Conservation (phyloP, 2,113 vertebrate genomes). For the Myiopsitta monachus region DNA sequence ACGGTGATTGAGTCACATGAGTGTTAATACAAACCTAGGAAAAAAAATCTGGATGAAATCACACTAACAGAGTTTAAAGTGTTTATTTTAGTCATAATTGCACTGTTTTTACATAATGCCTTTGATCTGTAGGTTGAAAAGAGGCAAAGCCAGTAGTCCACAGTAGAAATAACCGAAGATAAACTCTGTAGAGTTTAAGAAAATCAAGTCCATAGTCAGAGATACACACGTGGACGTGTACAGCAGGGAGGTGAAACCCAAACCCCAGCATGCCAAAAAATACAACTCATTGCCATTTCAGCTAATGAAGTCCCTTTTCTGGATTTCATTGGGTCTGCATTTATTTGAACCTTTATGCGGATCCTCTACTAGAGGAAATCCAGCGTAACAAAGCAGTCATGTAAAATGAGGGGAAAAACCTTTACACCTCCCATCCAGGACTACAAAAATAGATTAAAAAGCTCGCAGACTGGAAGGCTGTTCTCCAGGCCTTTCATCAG, state of each 20-base stretch:
- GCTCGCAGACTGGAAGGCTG: background rate
- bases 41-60: constrained; percentile 41
- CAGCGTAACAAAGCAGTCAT: background rate
- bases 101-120: background rate
- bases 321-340: background rate
- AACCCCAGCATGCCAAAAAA: background rate
- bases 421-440: background rate
- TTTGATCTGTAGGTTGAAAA: constrained; percentile 52
- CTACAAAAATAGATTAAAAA: background rate
- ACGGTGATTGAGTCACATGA: constrained; percentile 14
- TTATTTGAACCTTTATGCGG: background rate
- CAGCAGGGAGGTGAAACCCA: background rate
- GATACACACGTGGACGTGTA: background rate
- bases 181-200: background rate
- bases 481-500: background rate
- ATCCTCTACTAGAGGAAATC: background rate
- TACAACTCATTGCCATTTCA: background rate
- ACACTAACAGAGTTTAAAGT: constrained; percentile 18
- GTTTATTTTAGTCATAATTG: constrained; percentile 53
- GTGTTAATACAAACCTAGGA: constrained; percentile 10
- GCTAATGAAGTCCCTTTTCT: background rate
- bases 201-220: background rate
- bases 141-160: constrained; percentile 41
- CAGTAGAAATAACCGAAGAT: constrained; percentile 15
- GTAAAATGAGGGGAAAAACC: background rate